Base-by-base conservation (phyloP, 1,140 invertebrate genomes). In the Drosophila sturtevanti region DNA sequence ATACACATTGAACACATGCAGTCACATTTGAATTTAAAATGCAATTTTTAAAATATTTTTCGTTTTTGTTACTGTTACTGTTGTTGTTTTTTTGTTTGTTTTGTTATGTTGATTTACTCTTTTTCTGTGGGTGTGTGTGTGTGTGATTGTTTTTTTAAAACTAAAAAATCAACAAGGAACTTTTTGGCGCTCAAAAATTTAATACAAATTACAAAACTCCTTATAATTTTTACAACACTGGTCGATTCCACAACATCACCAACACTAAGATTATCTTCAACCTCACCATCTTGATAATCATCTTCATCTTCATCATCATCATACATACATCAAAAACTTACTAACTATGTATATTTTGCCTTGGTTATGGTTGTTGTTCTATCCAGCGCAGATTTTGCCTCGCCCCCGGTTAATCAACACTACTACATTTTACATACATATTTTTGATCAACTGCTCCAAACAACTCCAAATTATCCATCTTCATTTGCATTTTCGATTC, bases 111-210 rank as follows among this genome's bases (percentile, higher is more conserved):
- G 64, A 67, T 69, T 44, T 59, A 5, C 52, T 48, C n/a, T 48
- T 44, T 16, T 16, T 18, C 16, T 44, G 2, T 21, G 6, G 7
- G 41, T 18, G 16, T 27, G 35, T 79, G 76, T 81, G 59, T 68
- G 75, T 81, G 70, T 81, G 48, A 76, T 69, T 74, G 63, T 79
- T 72, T 70, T 68, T 63, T 79, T 85, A 89, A 72, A 90, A 89
- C 79, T 87, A 82, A 87, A 89, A 75, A 86, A 89, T 87, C 79
- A 89, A 89, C 81, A 89, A 89, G 84, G 84, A 89, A 89, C 84
- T 89, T 89, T 87, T 89, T 90, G 81, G 87, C 87, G 81, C 85
- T 87, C 84, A 87, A 87, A 81, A 89, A 79, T 89, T 79, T 68
- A 80, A 84, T 89, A 81, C 67, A 89, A 89, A 68, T 90, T 89